Percentiles rank a stretch among this genome's conserved stretches.
phyloP scores from a whole-genome alignment of 2,888 invertebrate genomes.

The Epsilonema sp. region DNA sequence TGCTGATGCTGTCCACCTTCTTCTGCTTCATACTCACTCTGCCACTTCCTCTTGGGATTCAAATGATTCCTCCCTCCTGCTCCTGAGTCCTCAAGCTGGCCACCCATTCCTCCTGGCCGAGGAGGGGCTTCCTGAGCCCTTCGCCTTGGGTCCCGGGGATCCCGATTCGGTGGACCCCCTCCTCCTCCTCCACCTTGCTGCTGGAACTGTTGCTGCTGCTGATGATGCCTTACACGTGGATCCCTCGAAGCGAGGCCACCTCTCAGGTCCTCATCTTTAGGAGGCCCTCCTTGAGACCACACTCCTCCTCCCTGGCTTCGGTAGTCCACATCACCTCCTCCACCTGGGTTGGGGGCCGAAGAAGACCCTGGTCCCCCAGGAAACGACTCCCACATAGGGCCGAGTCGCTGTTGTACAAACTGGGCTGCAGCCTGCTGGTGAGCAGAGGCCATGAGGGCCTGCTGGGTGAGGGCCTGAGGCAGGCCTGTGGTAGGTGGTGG shows the following conservation, averaged over 20 bases:
- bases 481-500: background rate
- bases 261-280: background rate
- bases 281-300: background rate
- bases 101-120: background rate
- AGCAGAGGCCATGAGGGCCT: background rate
- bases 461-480: background rate
- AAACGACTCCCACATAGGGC: background rate
- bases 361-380: background rate
- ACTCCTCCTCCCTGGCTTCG: background rate
- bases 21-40: slow-evolving; percentile 8
- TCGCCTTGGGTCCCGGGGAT: background rate
- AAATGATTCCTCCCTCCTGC: background rate
- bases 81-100: background rate
- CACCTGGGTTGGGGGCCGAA: background rate
- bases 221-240: background rate
- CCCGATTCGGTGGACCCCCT: background rate
- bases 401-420: background rate
- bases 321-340: background rate
- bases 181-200: background rate
- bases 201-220: background rate
- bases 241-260: background rate
- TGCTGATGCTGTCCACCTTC: no score
- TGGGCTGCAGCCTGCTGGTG: background rate
- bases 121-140: background rate
- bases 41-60: slow-evolving; percentile 5